Percentiles rank a stretch among this genome's conserved stretches.
Evolutionary conservation across 2,797 vertebrate genomes (phyloP).

Genomic region (Monodelphis domestica): DNA sequence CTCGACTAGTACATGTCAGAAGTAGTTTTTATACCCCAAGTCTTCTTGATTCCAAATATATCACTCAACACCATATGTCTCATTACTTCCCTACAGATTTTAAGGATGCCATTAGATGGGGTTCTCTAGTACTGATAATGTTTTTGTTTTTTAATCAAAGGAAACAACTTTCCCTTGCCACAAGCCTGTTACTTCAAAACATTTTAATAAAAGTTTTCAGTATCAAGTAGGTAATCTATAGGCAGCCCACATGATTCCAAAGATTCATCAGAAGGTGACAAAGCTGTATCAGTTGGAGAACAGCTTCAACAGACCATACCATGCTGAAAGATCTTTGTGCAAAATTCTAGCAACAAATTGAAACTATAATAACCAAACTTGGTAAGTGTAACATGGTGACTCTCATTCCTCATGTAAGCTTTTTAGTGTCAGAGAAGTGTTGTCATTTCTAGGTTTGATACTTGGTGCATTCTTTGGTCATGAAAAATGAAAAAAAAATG

Average conservation of each 20-base stretch:
- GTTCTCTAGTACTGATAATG: not conserved
- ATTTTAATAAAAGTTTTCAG: slow-evolving; percentile 17
- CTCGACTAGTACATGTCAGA: not conserved
- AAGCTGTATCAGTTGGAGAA: not conserved
- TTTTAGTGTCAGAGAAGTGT: not conserved
- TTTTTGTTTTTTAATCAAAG: not conserved
- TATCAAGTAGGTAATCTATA: not conserved
- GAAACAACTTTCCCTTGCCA: not conserved
- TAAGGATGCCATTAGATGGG: not conserved
- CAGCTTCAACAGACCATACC: not conserved
- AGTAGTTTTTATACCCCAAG: not conserved
- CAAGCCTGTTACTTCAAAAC: not conserved
- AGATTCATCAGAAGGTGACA: not conserved
- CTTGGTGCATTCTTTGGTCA: not conserved
- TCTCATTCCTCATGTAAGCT: not conserved
- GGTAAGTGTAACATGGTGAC: not conserved
- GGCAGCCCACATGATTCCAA: not conserved
- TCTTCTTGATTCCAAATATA: not conserved
- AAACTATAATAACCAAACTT: not conserved
- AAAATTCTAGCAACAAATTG: not conserved
- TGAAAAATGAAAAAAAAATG: not conserved
- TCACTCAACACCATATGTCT: not conserved
- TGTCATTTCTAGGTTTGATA: not conserved
- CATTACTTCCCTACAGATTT: not conserved
- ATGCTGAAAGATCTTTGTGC: not conserved